Evolutionary conservation across 2,113 vertebrate species (phyloP), one percentile per base, ranked within the genome.

Genomic region (human (Homo sapiens)): DNA sequence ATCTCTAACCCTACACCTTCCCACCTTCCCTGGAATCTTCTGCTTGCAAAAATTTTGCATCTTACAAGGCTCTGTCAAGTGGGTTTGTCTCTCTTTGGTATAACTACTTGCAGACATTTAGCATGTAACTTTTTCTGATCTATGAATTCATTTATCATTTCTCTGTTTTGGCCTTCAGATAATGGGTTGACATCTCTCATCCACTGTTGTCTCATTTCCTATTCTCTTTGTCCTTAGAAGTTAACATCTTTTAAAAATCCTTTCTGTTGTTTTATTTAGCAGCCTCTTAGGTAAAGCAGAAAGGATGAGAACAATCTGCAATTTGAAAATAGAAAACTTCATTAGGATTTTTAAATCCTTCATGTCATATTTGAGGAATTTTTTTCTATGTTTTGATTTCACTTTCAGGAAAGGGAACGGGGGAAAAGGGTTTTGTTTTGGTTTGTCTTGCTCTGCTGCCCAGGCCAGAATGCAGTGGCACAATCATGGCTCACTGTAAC

Each of bases 241-340:
- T 72, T 78, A 72, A 45, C 32, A 79, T 79, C 43, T 79, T 79
- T 68, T 30, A 40, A 70, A 80, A 52, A 6, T 61, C 5, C 40
- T 90, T 45, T 79, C 10, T 66, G 35, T 72, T 91, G 20, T 92
- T 78, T 50, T 23, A 72, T 82, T 95, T 64, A 68, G 52, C 72
- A 89, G 61, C 23, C 8, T 75, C 82, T 80, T 70, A 61, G 23
- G 76, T 35, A 92, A 27, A 75, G 55, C 90, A 75, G 81, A 95
- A 66, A 95, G 45, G 55, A 27, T 72, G 52, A 91, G 59, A 83
- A 79, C 25, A 92, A 57, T 12, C 32, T 88, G 8, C 78, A 25
- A 70, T 84, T 91, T 96, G 70, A 81, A 78, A 66, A 16, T 84
- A 84, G 75, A 90, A 92, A 86, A 80, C 27, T 89, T 78, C 8